Base-by-base conservation (phyloP, 2,797 vertebrate species). In the Alectoris magna region DNA sequence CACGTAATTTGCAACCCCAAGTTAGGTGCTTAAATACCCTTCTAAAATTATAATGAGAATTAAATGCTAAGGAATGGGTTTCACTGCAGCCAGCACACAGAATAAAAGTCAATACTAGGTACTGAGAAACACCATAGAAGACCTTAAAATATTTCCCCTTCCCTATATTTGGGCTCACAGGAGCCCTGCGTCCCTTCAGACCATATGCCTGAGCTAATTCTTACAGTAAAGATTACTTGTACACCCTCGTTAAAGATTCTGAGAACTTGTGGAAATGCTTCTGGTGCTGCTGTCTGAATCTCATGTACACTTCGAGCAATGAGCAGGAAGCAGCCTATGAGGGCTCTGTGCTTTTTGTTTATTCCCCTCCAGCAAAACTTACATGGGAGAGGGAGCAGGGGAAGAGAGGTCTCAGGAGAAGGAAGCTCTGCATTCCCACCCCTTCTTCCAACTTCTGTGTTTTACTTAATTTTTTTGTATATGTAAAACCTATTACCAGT, bases 1-100 rank as follows among this genome's bases (percentile, higher is more conserved):
- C 67, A 36, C 43, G 53, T 60, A 84, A 91, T 90, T 93, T 90
- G 84, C 26, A 84, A 39, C 8, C 17, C 36, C 43, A 36, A 22
- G 22, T 73, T 60, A 64, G 36, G 36, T 27, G 11, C 68, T 82
- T 84, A 76, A 76, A 88, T 86, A 73, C 4, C 13, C 64, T 82
- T 88, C 86, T n/a, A 48, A 76, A 91, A 82, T 11, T 62, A 41
- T 46, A 82, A 76, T 63, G 80, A 88, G 56, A 88, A 81, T 38
- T 78, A 78, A 84, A 17, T 9, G 10, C 70, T 49, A 67, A 66
- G 43, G 56, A 91, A 68, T 10, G 36, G 17, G 12, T 72, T 92
- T 83, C 22, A 38, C 22, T 66, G 39, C 36, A 83, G 18, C 58
- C n/a, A 63, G 11, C 51, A 31, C 59, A 67, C 4, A 51, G 13